Conservation (phyloP, 1,140 invertebrate species). For the Ostrea edulis region DNA sequence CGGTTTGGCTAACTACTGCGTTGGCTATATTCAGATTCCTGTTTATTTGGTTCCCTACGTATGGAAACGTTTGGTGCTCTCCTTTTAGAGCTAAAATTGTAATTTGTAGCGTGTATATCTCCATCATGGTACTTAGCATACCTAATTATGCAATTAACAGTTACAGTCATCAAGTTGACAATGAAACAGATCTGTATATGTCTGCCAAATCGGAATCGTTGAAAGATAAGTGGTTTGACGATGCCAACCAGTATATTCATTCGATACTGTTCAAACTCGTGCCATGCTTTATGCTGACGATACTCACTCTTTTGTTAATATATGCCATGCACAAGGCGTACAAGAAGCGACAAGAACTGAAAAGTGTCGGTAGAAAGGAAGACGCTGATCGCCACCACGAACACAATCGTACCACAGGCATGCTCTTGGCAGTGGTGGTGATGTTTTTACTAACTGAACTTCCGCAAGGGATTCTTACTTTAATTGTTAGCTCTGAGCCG, state of each 20-base stretch:
- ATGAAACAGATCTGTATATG: slow-evolving; percentile 33
- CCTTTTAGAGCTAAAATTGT: slow-evolving; percentile 86
- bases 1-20: slow-evolving; percentile 95
- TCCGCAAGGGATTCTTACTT: slow-evolving; percentile 82
- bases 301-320: slow-evolving; percentile 79
- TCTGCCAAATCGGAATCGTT: slow-evolving; percentile 44
- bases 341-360: slow-evolving; percentile 73
- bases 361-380: slow-evolving; percentile 72
- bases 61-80: slow-evolving; percentile 87
- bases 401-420: slow-evolving; percentile 92
- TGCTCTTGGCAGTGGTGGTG: slow-evolving; percentile 92
- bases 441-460: slow-evolving; percentile 93
- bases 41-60: slow-evolving; percentile 88
- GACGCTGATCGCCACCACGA: slow-evolving; percentile 76
- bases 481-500: slow-evolving; percentile 65
- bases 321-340: slow-evolving; percentile 79
- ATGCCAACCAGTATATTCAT: slow-evolving; percentile 76
- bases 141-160: slow-evolving; percentile 85
- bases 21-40: slow-evolving; percentile 96
- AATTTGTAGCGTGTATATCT: slow-evolving; percentile 86
- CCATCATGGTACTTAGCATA: slow-evolving; percentile 87
- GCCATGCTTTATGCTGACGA: slow-evolving; percentile 80
- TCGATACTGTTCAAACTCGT: slow-evolving; percentile 78
- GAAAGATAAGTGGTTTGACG: slow-evolving; percentile 31
- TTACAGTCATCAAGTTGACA: neutral